phyloP scores from a whole-genome alignment of 2,888 invertebrate genomes.

The Electrophaes corylata region DNA sequence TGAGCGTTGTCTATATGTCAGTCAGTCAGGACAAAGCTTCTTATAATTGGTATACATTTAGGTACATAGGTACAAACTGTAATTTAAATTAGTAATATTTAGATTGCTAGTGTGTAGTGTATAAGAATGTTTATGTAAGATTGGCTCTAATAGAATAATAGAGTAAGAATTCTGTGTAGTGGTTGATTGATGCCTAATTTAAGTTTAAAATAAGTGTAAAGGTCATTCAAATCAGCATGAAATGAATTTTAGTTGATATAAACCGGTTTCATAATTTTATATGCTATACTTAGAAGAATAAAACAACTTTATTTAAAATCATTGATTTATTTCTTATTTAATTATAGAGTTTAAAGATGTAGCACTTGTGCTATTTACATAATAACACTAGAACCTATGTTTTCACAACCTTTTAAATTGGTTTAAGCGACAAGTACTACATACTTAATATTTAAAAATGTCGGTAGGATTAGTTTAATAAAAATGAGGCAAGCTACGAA shows the following conservation, averaged over 20 bases:
- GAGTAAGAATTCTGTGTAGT: neutral
- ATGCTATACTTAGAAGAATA: conserved; percentile 1
- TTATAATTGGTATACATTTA: no score
- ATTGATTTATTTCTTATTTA: conserved; percentile 23
- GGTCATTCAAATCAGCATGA: neutral
- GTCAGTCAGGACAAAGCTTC: no score
- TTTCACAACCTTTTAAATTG: conserved; percentile 49
- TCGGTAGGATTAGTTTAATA: neutral
- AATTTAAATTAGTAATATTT: neutral
- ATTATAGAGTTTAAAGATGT: conserved; percentile 15
- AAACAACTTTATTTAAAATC: conserved; percentile 13
- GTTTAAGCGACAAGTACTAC: conserved; percentile 7
- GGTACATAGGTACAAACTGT: no score
- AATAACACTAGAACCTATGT: conserved; percentile 28
- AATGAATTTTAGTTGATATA: no score
- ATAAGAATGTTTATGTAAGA: neutral
- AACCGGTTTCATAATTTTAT: no score
- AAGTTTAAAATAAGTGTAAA: no score
- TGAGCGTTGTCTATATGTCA: no score
- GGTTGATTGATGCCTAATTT: no score
- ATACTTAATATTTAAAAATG: neutral
- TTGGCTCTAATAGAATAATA: neutral
- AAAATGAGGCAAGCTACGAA: neutral
- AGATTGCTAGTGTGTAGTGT: no score
- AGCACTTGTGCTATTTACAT: conserved; percentile 23